Percentiles rank a stretch among this genome's conserved stretches.
These are phyloP conservation scores for Drosophila diplacantha DNA, from an alignment of 2,888 invertebrate species.

Conservation along the genomic window DNA sequence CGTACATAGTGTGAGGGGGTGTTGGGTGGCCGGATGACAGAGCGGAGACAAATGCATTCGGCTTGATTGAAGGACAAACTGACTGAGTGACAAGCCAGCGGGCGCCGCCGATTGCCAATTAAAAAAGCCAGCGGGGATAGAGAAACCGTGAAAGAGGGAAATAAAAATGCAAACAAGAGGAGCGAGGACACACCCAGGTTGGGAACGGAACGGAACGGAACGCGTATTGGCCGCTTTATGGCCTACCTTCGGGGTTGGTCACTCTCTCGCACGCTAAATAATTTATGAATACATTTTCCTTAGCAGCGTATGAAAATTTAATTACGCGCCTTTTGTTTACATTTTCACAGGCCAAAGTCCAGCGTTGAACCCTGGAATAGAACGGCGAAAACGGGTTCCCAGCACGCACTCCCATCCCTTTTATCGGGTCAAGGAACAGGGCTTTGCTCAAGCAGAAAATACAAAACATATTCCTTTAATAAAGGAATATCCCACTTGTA, in stretches of 20 bases:
- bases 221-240: conserved; percentile 8
- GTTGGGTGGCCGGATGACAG: background rate
- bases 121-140: conserved; percentile 46
- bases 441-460: conserved; percentile 2
- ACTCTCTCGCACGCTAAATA: conserved; percentile 47
- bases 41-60: conserved; percentile 45
- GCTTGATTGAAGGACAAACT: conserved; percentile 51
- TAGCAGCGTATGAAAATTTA: conserved; percentile 61
- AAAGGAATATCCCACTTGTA: conserved; percentile 1
- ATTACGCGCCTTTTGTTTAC: conserved; percentile 68
- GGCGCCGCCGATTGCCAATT: conserved; percentile 56
- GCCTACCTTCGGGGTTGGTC: conserved; percentile 33
- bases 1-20: background rate
- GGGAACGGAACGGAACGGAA: background rate
- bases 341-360: conserved; percentile 61
- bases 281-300: conserved; percentile 58
- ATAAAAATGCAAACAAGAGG: conserved; percentile 21
- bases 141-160: conserved; percentile 6
- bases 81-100: conserved; percentile 26
- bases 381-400: conserved; percentile 49
- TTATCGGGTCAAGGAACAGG: background rate
- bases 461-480: conserved; percentile 9
- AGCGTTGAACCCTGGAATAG: background rate
- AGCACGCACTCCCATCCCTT: conserved; percentile 45
- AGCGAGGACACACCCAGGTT: conserved; percentile 35